Percentiles rank a stretch among this genome's conserved stretches.
phyloP scores from a whole-genome alignment of 2,888 invertebrate genomes.

The Bibio marci region DNA sequence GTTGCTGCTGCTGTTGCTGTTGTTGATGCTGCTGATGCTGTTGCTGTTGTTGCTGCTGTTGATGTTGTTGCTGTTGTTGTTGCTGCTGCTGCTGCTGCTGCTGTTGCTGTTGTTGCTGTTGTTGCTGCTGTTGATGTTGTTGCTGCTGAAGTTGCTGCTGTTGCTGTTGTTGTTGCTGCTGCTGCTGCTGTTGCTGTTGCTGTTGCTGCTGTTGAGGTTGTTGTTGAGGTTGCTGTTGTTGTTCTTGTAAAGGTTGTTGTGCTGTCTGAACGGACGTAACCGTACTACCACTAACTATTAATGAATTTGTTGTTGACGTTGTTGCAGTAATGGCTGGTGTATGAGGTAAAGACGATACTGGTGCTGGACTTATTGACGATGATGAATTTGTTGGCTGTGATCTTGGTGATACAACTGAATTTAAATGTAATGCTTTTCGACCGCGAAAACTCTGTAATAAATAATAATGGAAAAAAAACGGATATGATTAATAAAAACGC shows the following conservation, averaged over 20 bases:
- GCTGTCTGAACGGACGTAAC: conserved; percentile 11
- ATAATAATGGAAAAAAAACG: conserved; percentile 5
- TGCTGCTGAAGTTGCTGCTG: conserved; percentile 17
- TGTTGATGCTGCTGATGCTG: conserved; percentile 16
- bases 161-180: conserved; percentile 14
- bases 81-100: conserved; percentile 21
- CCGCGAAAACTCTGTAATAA: conserved; percentile 13
- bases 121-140: conserved; percentile 15
- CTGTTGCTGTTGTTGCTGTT: conserved; percentile 17
- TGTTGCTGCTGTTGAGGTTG: neutral
- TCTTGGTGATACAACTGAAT: conserved; percentile 11
- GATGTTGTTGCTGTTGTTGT: conserved; percentile 16
- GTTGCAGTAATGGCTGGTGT: conserved; percentile 13
- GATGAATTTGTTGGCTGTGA: conserved; percentile 11
- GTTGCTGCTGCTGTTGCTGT: conserved; percentile 16
- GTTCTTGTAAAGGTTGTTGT: conserved; percentile 15
- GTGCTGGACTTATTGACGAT: conserved; percentile 13
- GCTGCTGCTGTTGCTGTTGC: conserved; percentile 2
- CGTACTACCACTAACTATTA: neutral
- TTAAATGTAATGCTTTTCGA: conserved; percentile 12
- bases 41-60: conserved; percentile 1
- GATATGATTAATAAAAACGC: neutral
- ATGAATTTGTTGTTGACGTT: neutral
- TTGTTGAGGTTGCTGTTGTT: conserved; percentile 4
- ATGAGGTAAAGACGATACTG: conserved; percentile 13